A percentile compares a stretch with the other conserved stretches of the same genome.
These are phyloP conservation scores for Sternotherus odoratus DNA, from an alignment of 2,797 vertebrate species.

Conservation along the genomic window DNA sequence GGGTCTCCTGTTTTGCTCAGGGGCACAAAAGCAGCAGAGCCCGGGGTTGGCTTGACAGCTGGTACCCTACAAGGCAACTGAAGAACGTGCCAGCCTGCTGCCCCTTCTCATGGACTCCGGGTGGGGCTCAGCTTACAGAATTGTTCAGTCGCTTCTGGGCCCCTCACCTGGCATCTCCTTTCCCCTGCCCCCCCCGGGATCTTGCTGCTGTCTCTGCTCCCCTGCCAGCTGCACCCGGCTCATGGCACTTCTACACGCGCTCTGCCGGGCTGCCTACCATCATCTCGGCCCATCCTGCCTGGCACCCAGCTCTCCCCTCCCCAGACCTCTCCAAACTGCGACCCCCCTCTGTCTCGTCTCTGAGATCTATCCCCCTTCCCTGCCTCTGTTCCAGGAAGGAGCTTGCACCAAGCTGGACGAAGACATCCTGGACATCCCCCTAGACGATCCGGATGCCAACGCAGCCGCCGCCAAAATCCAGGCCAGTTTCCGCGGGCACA, in stretches of 20 bases:
- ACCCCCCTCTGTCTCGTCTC: neutral
- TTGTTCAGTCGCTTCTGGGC: neutral
- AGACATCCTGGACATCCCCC: slow-evolving; percentile 96
- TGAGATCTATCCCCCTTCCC: neutral
- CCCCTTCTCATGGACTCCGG: neutral
- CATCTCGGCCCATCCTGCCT: neutral
- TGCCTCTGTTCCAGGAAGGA: slow-evolving; percentile 83
- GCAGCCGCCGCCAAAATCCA: slow-evolving; percentile 98
- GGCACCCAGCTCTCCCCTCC: no score
- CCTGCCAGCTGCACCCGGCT: neutral
- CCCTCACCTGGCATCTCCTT: neutral
- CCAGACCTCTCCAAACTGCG: neutral
- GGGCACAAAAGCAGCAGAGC: neutral
- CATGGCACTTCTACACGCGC: neutral
- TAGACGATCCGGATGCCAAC: slow-evolving; percentile 96
- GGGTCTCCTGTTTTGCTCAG: neutral
- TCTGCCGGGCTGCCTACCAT: neutral
- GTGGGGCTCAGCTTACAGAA: neutral
- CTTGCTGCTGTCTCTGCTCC: no score
- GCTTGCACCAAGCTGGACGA: slow-evolving; percentile 93
- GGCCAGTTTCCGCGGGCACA: slow-evolving; percentile 97
- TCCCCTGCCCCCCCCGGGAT: fast-evolving
- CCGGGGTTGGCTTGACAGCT: neutral
- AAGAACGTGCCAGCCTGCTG: neutral
- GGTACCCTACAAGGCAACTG: neutral